A percentile compares a stretch with the other conserved stretches of the same genome.
These are phyloP conservation scores for Darevskia mixta DNA, from an alignment of 2,797 vertebrate genomes.

Conservation along the genomic window DNA sequence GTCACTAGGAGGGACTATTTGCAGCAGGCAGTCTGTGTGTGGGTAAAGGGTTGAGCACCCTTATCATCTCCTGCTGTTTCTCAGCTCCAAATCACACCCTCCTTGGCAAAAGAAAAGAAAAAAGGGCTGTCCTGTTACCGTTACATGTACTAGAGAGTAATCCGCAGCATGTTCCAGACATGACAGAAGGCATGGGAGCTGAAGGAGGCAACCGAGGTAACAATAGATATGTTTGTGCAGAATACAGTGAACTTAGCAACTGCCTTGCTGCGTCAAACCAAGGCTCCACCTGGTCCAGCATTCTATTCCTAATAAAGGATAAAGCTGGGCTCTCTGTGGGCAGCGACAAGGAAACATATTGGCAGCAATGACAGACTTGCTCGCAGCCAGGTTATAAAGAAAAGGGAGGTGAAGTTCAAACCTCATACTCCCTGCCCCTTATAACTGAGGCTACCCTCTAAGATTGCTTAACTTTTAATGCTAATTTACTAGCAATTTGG, in stretches of 20 bases:
- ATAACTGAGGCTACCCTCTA: too few relatives aligned
- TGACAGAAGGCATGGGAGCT: neutral
- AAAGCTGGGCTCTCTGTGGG: too few relatives aligned
- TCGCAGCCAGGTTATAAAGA: too few relatives aligned
- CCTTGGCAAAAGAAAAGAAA: neutral
- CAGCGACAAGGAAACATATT: too few relatives aligned
- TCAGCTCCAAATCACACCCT: neutral
- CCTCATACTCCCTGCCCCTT: too few relatives aligned
- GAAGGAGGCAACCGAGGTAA: neutral
- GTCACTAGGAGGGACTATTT: neutral
- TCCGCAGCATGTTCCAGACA: neutral
- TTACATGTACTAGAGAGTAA: too few relatives aligned
- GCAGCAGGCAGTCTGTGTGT: neutral
- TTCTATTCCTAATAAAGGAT: too few relatives aligned
- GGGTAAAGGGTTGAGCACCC: neutral
- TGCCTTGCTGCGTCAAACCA: neutral
- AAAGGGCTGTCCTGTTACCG: neutral
- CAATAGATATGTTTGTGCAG: neutral
- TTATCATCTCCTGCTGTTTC: neutral
- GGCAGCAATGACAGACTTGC: too few relatives aligned
- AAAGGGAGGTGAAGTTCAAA: too few relatives aligned
- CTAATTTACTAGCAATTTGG: too few relatives aligned
- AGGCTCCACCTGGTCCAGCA: neutral
- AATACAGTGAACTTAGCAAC: neutral
- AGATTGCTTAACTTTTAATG: too few relatives aligned